phyloP scores from a whole-genome alignment of 2,797 vertebrate genomes.

The Loris lydekkerianus region DNA sequence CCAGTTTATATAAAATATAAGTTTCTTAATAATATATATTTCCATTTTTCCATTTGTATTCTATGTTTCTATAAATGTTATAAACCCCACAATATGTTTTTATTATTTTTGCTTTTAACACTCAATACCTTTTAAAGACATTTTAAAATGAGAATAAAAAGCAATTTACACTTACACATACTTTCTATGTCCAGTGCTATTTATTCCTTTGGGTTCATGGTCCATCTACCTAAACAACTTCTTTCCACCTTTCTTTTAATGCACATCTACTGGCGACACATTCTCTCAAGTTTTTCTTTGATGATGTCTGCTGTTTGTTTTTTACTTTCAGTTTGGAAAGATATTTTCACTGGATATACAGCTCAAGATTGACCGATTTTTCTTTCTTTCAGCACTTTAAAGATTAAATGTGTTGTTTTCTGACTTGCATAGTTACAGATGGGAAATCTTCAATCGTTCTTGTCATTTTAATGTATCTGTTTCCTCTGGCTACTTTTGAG shows the following conservation, averaged over 20 bases:
- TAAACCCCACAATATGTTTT: not conserved
- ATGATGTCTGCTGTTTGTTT: not conserved
- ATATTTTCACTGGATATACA: not conserved
- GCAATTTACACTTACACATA: not conserved
- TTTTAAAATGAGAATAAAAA: slow-evolving; percentile 8
- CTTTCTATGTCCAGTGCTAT: not conserved
- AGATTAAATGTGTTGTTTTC: not conserved
- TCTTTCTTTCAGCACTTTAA: not conserved
- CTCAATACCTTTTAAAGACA: not conserved
- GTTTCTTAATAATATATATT: not conserved
- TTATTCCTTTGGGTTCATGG: not conserved
- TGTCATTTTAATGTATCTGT: slow-evolving; percentile 19
- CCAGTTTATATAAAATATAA: not conserved
- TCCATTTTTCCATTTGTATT: not conserved
- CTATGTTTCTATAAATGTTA: not conserved
- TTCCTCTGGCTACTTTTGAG: slow-evolving; percentile 56
- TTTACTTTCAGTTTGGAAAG: slow-evolving; percentile 6
- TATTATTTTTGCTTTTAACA: not conserved
- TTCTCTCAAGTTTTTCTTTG: not conserved
- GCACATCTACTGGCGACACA: not conserved
- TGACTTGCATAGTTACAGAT: not conserved
- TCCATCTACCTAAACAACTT: not conserved
- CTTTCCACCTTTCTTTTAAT: not conserved
- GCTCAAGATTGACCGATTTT: not conserved
- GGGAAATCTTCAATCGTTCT: not conserved